Base-by-base conservation (phyloP, 2,797 vertebrate genomes). In the Podarcis siculus region DNA sequence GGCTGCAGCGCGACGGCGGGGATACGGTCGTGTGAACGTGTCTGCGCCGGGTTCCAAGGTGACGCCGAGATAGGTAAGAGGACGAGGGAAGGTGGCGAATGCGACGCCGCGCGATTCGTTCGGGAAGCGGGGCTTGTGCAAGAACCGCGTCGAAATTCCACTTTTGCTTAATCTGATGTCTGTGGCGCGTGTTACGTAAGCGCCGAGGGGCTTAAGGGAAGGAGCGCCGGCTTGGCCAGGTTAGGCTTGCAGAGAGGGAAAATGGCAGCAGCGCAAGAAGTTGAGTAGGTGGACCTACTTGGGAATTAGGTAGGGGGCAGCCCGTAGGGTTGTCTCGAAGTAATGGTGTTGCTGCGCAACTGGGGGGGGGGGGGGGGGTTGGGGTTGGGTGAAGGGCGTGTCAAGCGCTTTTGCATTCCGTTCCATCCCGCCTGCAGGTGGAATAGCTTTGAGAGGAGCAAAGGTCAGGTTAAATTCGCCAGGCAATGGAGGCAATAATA, bases 1-100 rank as follows among this genome's bases (percentile, higher is more conserved):
- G 39, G 23, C 10, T 13, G 8, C 45, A 13, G 21, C 8, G 2
- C 55, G 19, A 1, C 3, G 8, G 66, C 1, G 5, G 9, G 0
- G 4, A 42, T 23, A 55, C 23, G 37, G 32, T 21, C 5, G 27
- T 15, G 3, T 2, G 0, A 9, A 45, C 4, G n/a, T 4, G 0
- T 21, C 30, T 39, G 8, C 21, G 4, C 8, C 30, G 67, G 25
- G 4, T 3, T 45, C n/a, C 49, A 15, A 23, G 58, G 35, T 32
- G n/a, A 23, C 23, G 4, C 3, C 7, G 61, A 23, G 61, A 35
- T 19, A 39, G 6, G 39, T 8, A 49, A 85, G 85, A 76, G 77
- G 89, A 39, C 61, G 25, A 9, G 12, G 1, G 42, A 21, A 69
- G 9, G 8, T 6, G 39, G 4, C 45, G 0, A 75, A 64, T 30